These are phyloP conservation scores for Colistium nudipinnis DNA, from an alignment of 2,113 vertebrate genomes.

Conservation along the genomic window DNA sequence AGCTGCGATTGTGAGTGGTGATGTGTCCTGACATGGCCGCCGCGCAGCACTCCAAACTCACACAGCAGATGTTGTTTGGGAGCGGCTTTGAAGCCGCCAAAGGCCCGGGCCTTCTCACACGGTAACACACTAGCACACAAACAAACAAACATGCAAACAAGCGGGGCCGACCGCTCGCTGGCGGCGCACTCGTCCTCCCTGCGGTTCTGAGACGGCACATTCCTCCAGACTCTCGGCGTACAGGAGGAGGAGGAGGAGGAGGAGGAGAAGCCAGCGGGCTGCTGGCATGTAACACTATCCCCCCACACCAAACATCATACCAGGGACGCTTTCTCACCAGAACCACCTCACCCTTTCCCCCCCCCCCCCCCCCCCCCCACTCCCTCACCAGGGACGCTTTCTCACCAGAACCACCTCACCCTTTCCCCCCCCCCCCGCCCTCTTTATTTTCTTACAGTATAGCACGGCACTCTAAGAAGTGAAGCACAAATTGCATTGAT, in stretches of 20 bases:
- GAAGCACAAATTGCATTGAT: neutral
- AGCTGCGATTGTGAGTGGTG: conserved; percentile 59
- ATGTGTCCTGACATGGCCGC: conserved; percentile 56
- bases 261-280: conserved; percentile 63
- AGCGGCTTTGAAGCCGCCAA: conserved; percentile 48
- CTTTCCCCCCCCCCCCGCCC: conserved; percentile 4
- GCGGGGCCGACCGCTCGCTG: conserved; percentile 63
- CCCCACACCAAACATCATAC: conserved; percentile 67
- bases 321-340: conserved; percentile 44
- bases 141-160: conserved; percentile 67
- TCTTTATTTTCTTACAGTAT: conserved; percentile 41
- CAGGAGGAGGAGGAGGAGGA: conserved; percentile 59
- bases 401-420: conserved; percentile 51
- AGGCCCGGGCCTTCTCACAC: conserved; percentile 34
- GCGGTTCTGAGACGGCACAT: conserved; percentile 68
- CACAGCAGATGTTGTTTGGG: conserved; percentile 65
- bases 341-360: conserved; percentile 36
- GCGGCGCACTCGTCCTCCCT: conserved; percentile 67
- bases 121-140: conserved; percentile 73
- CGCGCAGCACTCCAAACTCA: conserved; percentile 31
- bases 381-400: too few species aligned
- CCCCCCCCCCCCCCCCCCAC: conserved; percentile 7
- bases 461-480: conserved; percentile 19
- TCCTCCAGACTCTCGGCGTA: conserved; percentile 60
- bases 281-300: conserved; percentile 72